These are phyloP conservation scores for Pocillopora meandrina DNA, from an alignment of 92 coral and sea anemone species.

Conservation along the genomic window DNA sequence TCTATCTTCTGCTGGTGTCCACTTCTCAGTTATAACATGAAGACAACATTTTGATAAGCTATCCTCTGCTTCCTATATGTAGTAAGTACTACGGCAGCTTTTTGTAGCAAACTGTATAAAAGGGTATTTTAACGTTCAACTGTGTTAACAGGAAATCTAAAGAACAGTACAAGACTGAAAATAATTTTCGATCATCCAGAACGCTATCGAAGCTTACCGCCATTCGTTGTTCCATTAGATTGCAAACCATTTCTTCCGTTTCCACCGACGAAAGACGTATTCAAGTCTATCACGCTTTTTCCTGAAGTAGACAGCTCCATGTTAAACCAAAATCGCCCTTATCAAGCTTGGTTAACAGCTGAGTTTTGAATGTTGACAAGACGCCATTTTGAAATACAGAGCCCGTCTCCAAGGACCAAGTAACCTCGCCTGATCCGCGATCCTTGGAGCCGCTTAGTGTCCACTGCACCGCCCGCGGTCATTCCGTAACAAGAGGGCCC, in stretches of 20 bases:
- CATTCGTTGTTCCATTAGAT: constrained; percentile 14
- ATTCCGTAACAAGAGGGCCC: too few species aligned
- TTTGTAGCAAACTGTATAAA: too few species aligned
- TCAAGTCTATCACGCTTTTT: constrained; percentile 13
- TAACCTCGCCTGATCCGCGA: constrained; percentile 29
- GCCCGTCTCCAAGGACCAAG: constrained; percentile 71
- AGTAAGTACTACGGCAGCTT: too few species aligned
- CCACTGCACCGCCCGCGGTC: too few species aligned
- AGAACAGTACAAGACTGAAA: too few species aligned
- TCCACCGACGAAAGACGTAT: constrained; percentile 31
- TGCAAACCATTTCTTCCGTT: constrained; percentile 5
- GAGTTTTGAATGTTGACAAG: constrained; percentile 68
- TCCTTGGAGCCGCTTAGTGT: neutral
- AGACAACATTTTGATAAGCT: too few species aligned
- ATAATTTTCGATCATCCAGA: too few species aligned
- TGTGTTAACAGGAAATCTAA: too few species aligned
- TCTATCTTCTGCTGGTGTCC: too few species aligned
- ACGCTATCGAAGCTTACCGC: constrained; percentile 2
- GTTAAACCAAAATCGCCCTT: neutral
- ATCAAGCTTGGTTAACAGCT: neutral
- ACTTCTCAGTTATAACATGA: too few species aligned
- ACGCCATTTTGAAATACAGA: constrained; percentile 80
- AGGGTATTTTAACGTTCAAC: too few species aligned
- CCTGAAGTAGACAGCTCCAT: constrained; percentile 38
- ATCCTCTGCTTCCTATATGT: too few species aligned